Percentiles rank a stretch among this genome's conserved stretches.
Conservation (phyloP, 2,888 invertebrate genomes). For the Phengaris arion region DNA sequence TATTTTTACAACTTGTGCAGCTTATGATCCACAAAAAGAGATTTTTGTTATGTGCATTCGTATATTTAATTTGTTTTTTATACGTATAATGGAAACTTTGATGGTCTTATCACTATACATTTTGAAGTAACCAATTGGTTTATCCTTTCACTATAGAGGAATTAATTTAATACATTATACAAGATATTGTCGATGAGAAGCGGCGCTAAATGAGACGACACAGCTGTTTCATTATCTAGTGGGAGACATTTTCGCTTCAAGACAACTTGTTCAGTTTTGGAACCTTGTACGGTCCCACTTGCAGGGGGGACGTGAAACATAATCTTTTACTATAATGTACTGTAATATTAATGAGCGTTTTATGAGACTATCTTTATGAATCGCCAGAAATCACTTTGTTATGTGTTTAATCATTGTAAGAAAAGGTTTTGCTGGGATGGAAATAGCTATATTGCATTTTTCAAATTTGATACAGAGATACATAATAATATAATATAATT, state of each 20-base stretch:
- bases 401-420: too few relatives aligned
- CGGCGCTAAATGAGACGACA: conserved; percentile 45
- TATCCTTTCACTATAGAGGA: neutral
- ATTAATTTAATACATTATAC: conserved; percentile 33
- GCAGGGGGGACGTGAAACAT: conserved; percentile 36
- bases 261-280: conserved; percentile 59
- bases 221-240: conserved; percentile 72
- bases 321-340: too few relatives aligned
- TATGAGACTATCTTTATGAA: too few relatives aligned
- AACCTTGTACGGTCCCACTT: conserved; percentile 39
- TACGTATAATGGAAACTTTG: neutral
- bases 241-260: conserved; percentile 56
- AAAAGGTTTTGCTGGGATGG: too few relatives aligned
- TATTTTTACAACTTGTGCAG: too few relatives aligned
- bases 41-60: too few relatives aligned
- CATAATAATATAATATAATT: too few relatives aligned
- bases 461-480: too few relatives aligned
- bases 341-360: neutral
- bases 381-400: too few relatives aligned
- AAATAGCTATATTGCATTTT: too few relatives aligned
- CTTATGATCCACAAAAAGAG: too few relatives aligned
- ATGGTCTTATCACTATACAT: neutral
- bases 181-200: conserved; percentile 32
- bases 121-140: neutral
- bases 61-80: too few relatives aligned